A percentile compares a stretch with the other conserved stretches of the same genome.
phyloP scores from a whole-genome alignment of 1,140 invertebrate species.

The Drosophila sp. region DNA sequence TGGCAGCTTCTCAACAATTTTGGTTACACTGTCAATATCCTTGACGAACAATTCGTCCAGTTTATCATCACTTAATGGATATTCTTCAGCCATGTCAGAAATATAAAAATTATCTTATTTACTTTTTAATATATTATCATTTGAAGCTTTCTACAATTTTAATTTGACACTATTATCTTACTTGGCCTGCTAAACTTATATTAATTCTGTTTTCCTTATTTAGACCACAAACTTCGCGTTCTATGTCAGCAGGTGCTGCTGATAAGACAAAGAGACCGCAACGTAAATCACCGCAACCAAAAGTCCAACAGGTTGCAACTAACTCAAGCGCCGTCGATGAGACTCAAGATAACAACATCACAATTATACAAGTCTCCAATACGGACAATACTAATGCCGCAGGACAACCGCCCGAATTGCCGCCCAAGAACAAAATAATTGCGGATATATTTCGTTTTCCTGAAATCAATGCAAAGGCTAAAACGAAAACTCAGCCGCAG shows the following conservation, averaged over 20 bases:
- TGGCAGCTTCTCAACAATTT: slow-evolving; percentile 33
- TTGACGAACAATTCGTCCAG: slow-evolving; percentile 64
- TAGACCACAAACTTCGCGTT: slow-evolving; percentile 80
- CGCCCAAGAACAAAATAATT: slow-evolving; percentile 57
- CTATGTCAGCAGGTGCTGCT: slow-evolving; percentile 76
- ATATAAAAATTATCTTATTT: too few relatives aligned
- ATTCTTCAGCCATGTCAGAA: slow-evolving; percentile 26
- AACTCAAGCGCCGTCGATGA: slow-evolving; percentile 39
- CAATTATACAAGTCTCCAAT: slow-evolving; percentile 82
- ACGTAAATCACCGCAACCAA: slow-evolving; percentile 36
- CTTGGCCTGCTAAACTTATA: neutral
- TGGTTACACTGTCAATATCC: slow-evolving; percentile 47
- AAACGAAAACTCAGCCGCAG: slow-evolving; percentile 38
- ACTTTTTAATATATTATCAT: too few relatives aligned
- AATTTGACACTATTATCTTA: slow-evolving; percentile 3
- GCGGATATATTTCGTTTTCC: slow-evolving; percentile 81
- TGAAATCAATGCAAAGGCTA: slow-evolving; percentile 59
- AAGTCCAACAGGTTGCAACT: slow-evolving; percentile 26
- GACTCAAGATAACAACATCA: slow-evolving; percentile 69
- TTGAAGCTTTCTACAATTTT: neutral
- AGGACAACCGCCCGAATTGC: slow-evolving; percentile 60
- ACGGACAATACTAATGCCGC: slow-evolving; percentile 45
- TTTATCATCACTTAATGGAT: slow-evolving; percentile 25
- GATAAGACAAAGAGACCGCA: slow-evolving; percentile 62
- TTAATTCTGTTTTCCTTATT: slow-evolving; percentile 1